These are phyloP conservation scores for Tinea pellionella DNA, from an alignment of 2,888 invertebrate species.

Conservation along the genomic window DNA sequence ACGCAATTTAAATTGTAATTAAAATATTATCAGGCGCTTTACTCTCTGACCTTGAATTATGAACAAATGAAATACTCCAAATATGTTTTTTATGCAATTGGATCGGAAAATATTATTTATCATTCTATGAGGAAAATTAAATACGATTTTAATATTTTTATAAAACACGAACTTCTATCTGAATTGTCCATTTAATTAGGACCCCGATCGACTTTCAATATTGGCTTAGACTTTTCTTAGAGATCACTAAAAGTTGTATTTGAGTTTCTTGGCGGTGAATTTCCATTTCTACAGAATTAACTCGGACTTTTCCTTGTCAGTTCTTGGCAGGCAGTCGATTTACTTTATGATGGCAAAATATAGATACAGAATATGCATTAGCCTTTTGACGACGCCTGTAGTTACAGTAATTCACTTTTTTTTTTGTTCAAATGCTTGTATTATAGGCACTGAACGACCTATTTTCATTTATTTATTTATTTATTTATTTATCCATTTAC, in stretches of 20 bases:
- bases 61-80: too few relatives aligned
- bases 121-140: too few relatives aligned
- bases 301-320: slow-evolving; percentile 2
- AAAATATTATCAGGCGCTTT: slow-evolving; percentile 14
- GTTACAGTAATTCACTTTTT: too few relatives aligned
- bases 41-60: background rate
- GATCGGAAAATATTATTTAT: too few relatives aligned
- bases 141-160: background rate
- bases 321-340: background rate
- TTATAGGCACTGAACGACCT: too few relatives aligned
- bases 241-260: slow-evolving; percentile 24
- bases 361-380: background rate
- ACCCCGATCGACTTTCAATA: slow-evolving; percentile 25
- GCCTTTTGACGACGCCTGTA: too few relatives aligned
- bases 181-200: slow-evolving; percentile 26
- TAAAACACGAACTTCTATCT: slow-evolving; percentile 19
- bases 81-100: slow-evolving; percentile 3
- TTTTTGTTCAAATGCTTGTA: too few relatives aligned
- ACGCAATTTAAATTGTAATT: too few relatives aligned
- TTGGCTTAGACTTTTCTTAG: slow-evolving; percentile 24
- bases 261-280: slow-evolving; percentile 16
- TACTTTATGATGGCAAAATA: background rate
- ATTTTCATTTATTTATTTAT: too few relatives aligned
- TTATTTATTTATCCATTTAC: too few relatives aligned
- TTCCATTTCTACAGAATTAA: slow-evolving; percentile 6